These are phyloP conservation scores for Chloropsis cyanopogon DNA, from an alignment of 2,113 vertebrate genomes.

Conservation along the genomic window DNA sequence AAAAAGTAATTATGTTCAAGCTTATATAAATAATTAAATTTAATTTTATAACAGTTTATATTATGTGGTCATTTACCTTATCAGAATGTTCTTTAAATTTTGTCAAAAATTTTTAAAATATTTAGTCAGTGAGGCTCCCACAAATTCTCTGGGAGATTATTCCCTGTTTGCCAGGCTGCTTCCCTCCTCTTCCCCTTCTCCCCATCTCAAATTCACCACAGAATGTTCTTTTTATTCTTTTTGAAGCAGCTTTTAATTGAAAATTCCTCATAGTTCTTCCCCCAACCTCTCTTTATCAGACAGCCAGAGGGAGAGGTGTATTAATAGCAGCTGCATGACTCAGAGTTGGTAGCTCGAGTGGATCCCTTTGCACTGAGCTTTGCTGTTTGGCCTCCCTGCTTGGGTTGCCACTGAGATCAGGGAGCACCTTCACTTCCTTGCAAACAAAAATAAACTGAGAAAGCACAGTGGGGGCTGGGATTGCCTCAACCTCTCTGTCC, in stretches of 20 bases:
- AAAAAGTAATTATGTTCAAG: not conserved
- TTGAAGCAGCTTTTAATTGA: not conserved
- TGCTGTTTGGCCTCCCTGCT: not conserved
- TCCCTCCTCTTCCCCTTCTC: not conserved
- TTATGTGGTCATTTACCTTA: not conserved
- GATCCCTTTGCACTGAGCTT: not conserved
- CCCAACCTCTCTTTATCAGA: constrained; percentile 15
- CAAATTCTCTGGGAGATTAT: not conserved
- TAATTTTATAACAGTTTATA: not conserved
- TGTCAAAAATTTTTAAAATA: not conserved
- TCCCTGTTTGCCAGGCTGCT: not conserved
- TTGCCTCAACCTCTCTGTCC: not conserved
- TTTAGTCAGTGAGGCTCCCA: not conserved
- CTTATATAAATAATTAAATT: not conserved
- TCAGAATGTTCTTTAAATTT: not conserved
- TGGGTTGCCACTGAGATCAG: not conserved
- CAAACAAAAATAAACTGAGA: constrained; percentile 1
- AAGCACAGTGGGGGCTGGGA: not conserved
- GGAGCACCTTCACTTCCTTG: not conserved
- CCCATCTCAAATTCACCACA: not conserved
- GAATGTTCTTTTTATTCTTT: not conserved
- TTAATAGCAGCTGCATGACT: constrained; percentile 61
- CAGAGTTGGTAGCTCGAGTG: constrained; percentile 6
- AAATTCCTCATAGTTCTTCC: constrained; percentile 25
- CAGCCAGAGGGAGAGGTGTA: constrained; percentile 34